These are phyloP conservation scores for Spatulosminthurus flaviceps DNA, from an alignment of 2,888 invertebrate genomes.

Conservation along the genomic window DNA sequence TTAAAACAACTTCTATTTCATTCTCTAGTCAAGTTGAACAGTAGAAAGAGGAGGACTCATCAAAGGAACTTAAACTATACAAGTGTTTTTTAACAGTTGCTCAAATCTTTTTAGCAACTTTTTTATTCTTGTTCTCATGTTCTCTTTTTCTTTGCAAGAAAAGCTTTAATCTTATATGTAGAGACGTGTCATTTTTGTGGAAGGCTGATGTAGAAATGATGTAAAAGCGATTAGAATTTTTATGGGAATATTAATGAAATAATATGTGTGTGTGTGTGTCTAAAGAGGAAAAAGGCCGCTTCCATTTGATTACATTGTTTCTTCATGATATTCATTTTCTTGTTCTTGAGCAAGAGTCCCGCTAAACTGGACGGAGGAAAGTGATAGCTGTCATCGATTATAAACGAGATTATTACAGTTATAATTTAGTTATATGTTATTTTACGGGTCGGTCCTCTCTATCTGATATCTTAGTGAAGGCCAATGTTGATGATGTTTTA, in stretches of 20 bases:
- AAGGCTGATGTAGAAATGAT: neutral
- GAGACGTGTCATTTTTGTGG: no score
- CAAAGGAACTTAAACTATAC: no score
- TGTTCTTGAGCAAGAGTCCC: neutral
- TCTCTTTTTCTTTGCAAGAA: neutral
- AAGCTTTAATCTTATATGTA: neutral
- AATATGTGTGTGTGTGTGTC: no score
- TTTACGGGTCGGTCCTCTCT: neutral
- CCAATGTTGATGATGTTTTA: conserved; percentile 1
- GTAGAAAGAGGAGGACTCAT: neutral
- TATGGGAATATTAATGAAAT: no score
- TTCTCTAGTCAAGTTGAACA: neutral
- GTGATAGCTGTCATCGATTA: neutral
- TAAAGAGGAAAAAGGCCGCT: no score
- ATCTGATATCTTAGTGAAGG: no score
- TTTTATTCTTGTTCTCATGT: neutral
- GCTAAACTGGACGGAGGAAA: conserved; percentile 1
- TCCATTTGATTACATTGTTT: no score
- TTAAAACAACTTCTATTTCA: conserved; percentile 27
- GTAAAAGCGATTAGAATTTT: neutral
- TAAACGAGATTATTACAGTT: neutral
- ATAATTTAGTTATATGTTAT: neutral
- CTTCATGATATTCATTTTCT: no score
- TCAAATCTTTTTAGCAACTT: neutral
- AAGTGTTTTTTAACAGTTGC: no score